Evolutionary conservation across 2,797 vertebrate species (phyloP), one percentile per base, ranked within the genome.

Genomic region (Pseudomugil gertrudae): DNA sequence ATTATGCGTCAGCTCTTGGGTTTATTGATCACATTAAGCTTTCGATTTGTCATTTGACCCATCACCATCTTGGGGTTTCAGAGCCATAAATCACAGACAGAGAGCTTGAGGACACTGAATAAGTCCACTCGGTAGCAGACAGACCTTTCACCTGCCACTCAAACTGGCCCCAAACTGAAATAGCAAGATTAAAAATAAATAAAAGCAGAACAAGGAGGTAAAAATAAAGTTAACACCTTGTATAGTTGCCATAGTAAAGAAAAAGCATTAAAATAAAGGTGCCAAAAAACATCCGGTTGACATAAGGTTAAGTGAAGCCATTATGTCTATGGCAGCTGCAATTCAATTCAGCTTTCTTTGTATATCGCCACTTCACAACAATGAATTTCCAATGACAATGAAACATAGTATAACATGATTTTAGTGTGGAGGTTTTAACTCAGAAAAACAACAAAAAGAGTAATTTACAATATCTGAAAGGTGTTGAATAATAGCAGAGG

Each of bases 11-110:
- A 21, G 14, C 10, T 23, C 24, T 5, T 50, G 11, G 47, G 47
- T 50, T 50, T 50, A 23, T 26, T 50, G 47, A 50, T 23, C 47
- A 24, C 47, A 24, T 50, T 50, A 24, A 50, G 47, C 23, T 23
- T 50, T 11, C 21, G n/a, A 50, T 50, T 50, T 24, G 47, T 50
- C 47, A 50, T 50, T 26, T 50, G 47, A 24, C 47, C 36, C 47
- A 50, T 50, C 47, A 50, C 47, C 11, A 24, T 50, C 47, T 50
- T 23, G 47, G 47, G 47, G 10, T 14, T 48, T 50, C 5, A 13
- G 47, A 50, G 47, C 47, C 23, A 50, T 50, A 50, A 50, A 50
- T 50, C 47, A 50, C 47, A 24, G 11, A 50, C 47, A 17, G 5
- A 50, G 23, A 50, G 19, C n/a, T n/a, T 21, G 11, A 50, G 47